A percentile compares a stretch with the other conserved stretches of the same genome.
Conservation (phyloP, 2,888 invertebrate species). For the Congeria kusceri region DNA sequence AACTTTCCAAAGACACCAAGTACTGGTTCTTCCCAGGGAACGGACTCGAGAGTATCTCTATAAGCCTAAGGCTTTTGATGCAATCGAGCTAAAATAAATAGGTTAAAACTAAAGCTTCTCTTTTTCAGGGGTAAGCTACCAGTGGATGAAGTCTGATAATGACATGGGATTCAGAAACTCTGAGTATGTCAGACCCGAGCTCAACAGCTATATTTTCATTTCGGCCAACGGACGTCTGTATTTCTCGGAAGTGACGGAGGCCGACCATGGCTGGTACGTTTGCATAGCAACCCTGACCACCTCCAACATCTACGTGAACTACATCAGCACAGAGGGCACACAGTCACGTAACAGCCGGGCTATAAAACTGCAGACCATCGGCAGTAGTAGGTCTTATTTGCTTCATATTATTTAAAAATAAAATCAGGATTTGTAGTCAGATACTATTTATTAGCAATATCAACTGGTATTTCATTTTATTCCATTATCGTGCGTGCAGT, state of each 20-base stretch:
- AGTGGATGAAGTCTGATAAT: constrained; percentile 82
- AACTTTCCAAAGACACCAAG: too few relatives aligned
- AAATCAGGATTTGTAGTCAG: too few relatives aligned
- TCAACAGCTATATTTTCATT: constrained; percentile 92
- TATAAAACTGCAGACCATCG: constrained; percentile 65
- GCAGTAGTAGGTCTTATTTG: constrained; percentile 68
- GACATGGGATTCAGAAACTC: constrained; percentile 1
- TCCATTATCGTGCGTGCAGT: too few relatives aligned
- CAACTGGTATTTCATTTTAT: too few relatives aligned
- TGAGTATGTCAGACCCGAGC: constrained; percentile 94
- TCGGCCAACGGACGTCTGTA: constrained; percentile 98
- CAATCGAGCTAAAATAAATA: too few relatives aligned
- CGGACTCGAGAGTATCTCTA: too few relatives aligned
- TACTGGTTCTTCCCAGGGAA: too few relatives aligned
- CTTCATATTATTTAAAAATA: too few relatives aligned
- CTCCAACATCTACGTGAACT: constrained; percentile 69
- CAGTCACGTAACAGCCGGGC: constrained; percentile 74
- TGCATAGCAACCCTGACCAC: constrained; percentile 72
- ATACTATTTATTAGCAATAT: too few relatives aligned
- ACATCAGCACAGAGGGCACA: constrained; percentile 66
- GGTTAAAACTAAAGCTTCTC: too few relatives aligned
- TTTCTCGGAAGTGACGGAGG: constrained; percentile 96
- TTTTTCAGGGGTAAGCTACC: constrained; percentile 87
- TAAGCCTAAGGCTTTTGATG: too few relatives aligned
- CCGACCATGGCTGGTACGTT: constrained; percentile 85